phyloP scores from a whole-genome alignment of 2,888 invertebrate genomes.

The Artemia sinica region DNA sequence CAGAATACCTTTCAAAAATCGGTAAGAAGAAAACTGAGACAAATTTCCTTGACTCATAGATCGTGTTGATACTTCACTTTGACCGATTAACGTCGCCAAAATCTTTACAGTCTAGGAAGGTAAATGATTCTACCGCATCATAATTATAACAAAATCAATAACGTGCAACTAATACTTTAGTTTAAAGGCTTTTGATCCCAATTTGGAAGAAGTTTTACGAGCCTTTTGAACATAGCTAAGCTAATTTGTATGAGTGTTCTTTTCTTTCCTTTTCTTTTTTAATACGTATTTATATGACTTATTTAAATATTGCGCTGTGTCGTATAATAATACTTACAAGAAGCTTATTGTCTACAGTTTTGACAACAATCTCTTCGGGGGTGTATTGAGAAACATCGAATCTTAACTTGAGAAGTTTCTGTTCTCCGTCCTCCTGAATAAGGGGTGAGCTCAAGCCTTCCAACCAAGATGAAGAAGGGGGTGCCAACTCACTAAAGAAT shows the following conservation, averaged over 20 bases:
- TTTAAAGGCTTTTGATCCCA: too few species aligned
- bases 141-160: too few species aligned
- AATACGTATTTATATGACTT: slow-evolving; percentile 16
- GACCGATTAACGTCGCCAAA: too few species aligned
- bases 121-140: too few species aligned
- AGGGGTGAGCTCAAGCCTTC: slow-evolving; percentile 79
- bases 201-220: too few species aligned
- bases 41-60: too few species aligned
- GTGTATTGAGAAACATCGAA: slow-evolving; percentile 96
- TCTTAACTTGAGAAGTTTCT: slow-evolving; percentile 77
- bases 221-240: background rate
- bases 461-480: slow-evolving; percentile 42
- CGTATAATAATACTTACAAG: slow-evolving; percentile 44
- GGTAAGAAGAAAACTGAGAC: too few species aligned
- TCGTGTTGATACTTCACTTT: too few species aligned
- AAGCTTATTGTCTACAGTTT: slow-evolving; percentile 93
- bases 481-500: slow-evolving; percentile 18
- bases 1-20: too few species aligned
- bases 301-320: background rate
- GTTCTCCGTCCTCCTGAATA: slow-evolving; percentile 82
- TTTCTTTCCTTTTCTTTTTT: slow-evolving; percentile 18
- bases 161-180: too few species aligned
- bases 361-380: slow-evolving; percentile 88
- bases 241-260: slow-evolving; percentile 2
- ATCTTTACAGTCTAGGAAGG: too few species aligned